These are phyloP conservation scores for Drosophila heteroneura DNA, from an alignment of 2,888 invertebrate genomes.

Conservation along the genomic window DNA sequence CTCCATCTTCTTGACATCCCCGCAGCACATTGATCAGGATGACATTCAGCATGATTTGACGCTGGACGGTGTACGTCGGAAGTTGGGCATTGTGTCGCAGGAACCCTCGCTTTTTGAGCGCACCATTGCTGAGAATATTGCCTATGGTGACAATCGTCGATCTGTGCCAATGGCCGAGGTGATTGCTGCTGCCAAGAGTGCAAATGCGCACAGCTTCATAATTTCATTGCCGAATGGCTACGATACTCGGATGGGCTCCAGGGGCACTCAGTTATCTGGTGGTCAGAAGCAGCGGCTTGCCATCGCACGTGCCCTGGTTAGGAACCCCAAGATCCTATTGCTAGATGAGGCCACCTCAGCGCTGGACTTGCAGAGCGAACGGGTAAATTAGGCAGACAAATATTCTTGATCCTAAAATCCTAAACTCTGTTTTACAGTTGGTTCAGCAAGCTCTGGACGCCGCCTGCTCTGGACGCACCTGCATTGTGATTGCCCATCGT, in stretches of 20 bases:
- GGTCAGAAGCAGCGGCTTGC: constrained; percentile 96
- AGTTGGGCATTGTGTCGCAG: constrained; percentile 93
- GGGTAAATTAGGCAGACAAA: constrained; percentile 17
- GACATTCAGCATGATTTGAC: constrained; percentile 88
- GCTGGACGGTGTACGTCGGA: constrained; percentile 89
- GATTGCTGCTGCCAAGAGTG: constrained; percentile 90
- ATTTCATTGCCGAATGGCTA: constrained; percentile 91
- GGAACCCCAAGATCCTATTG: constrained; percentile 90
- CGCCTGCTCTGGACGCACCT: constrained; percentile 92
- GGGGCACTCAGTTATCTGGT: constrained; percentile 92
- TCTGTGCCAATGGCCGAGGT: constrained; percentile 89
- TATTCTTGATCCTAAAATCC: neutral
- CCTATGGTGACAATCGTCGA: constrained; percentile 92
- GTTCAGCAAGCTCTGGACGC: constrained; percentile 95
- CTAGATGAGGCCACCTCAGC: constrained; percentile 93
- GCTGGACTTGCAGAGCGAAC: constrained; percentile 91
- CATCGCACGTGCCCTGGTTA: constrained; percentile 91
- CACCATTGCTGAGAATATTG: constrained; percentile 93
- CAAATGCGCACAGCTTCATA: constrained; percentile 93
- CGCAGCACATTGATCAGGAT: constrained; percentile 86
- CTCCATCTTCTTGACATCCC: neutral
- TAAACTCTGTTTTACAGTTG: constrained; percentile 77
- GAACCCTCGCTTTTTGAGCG: constrained; percentile 94
- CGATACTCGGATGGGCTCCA: constrained; percentile 90
- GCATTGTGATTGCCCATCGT: constrained; percentile 94